Base-by-base conservation (phyloP, 2,113 vertebrate genomes). In the Sialia sialis region DNA sequence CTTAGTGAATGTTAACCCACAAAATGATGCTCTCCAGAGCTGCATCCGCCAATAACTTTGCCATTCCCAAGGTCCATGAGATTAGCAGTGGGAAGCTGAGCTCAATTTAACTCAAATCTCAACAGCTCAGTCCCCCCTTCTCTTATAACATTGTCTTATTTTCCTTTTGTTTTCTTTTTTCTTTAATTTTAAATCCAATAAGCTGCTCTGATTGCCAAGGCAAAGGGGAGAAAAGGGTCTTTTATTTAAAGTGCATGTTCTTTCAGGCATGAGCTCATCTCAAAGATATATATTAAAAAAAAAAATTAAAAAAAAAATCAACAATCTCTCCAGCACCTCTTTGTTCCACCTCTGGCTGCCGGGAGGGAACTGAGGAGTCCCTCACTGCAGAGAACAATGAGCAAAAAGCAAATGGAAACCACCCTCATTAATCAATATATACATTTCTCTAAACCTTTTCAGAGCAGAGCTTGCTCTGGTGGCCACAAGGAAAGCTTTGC, bases 231-330 rank as follows among this genome's bases (percentile, higher is more conserved):
- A 76, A 87, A 90, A 69, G 80, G 70, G 74, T 43, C 5, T 30
- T 77, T 97, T 87, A 95, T 91, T 89, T 93, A 43, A 93, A 91
- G 70, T 56, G 49, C 84, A 87, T 30, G 52, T 87, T 96, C 87
- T 69, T 95, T 74, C 84, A 89, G 93, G 81, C 91, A 89, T 94
- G 91, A 95, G 90, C 94, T 96, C 94, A 95, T 96, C 93, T 85
- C 82, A 21, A 80, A 95, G 93, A 96, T 62, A 86, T 6, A 68
- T 1, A 27, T 17, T 4, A 36, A 78, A 48, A 69, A 46, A 8
- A 43, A 78, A 39, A 39, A 14, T 13, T n/a, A n/a, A 39, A 39
- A 12, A 39, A 21, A 25, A 52, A 25, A 25, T 13, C 5, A 27
- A 13, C 68, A 84, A 64, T 19, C n/a, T 39, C 7, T 82, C 79